phyloP scores from a whole-genome alignment of 2,113 vertebrate genomes.

The Galeopterus variegatus region DNA sequence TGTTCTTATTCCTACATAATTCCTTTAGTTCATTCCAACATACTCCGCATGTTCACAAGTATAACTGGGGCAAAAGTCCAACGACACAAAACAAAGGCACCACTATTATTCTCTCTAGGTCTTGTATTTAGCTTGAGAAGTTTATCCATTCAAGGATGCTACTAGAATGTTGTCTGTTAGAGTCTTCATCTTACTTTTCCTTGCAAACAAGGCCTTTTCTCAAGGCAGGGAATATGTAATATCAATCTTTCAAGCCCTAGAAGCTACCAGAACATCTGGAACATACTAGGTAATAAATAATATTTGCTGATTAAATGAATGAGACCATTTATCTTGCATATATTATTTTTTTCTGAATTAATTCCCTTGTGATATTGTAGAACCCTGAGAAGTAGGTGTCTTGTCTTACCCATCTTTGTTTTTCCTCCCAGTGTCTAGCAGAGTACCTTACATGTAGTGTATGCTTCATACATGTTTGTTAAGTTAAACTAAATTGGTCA shows the following conservation, averaged over 20 bases:
- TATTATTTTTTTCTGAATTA: not conserved
- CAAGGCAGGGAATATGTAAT: not conserved
- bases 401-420: not conserved
- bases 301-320: not conserved
- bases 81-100: not conserved
- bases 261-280: not conserved
- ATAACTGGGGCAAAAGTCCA: not conserved
- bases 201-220: not conserved
- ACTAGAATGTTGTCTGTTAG: not conserved
- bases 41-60: not conserved
- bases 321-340: not conserved
- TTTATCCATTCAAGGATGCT: not conserved
- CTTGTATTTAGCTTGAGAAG: not conserved
- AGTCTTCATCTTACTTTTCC: not conserved
- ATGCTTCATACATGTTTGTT: not conserved
- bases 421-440: not conserved
- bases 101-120: not conserved
- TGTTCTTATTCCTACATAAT: not conserved
- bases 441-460: not conserved
- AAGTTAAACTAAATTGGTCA: not conserved
- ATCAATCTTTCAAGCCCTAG: not conserved
- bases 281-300: not conserved
- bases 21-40: not conserved
- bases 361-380: not conserved
- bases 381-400: not conserved